Conservation (phyloP, 2,113 vertebrate species). For the Eira barbara region DNA sequence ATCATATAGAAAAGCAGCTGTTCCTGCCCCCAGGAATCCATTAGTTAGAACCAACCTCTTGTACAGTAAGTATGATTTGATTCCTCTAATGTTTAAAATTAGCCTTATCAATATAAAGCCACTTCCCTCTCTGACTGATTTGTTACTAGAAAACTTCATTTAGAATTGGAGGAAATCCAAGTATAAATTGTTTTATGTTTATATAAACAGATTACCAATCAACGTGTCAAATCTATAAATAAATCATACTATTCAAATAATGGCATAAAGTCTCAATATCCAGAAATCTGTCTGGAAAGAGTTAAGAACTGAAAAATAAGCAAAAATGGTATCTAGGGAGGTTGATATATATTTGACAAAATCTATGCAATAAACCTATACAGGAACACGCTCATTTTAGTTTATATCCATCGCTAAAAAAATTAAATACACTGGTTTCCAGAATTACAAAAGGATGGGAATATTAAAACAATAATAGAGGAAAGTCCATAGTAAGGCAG, state of each 20-base stretch:
- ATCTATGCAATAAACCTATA: neutral
- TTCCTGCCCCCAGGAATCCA: neutral
- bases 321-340: neutral
- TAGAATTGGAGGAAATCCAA: neutral
- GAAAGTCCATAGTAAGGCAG: neutral
- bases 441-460: neutral
- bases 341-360: neutral
- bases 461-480: neutral
- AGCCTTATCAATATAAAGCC: constrained; percentile 3
- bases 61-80: neutral
- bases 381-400: neutral
- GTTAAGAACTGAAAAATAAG: neutral
- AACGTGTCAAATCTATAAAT: neutral
- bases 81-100: neutral
- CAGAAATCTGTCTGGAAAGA: neutral
- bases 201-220: neutral
- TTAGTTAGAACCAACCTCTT: neutral
- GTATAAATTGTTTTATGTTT: neutral
- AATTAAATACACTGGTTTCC: neutral
- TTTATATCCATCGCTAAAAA: neutral
- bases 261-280: neutral
- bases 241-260: neutral
- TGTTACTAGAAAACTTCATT: neutral
- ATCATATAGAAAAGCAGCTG: neutral
- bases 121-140: neutral